A percentile compares a stretch with the other conserved stretches of the same genome.
phyloP scores from a whole-genome alignment of 2,797 vertebrate species.

The Uromys caudimaculatus region DNA sequence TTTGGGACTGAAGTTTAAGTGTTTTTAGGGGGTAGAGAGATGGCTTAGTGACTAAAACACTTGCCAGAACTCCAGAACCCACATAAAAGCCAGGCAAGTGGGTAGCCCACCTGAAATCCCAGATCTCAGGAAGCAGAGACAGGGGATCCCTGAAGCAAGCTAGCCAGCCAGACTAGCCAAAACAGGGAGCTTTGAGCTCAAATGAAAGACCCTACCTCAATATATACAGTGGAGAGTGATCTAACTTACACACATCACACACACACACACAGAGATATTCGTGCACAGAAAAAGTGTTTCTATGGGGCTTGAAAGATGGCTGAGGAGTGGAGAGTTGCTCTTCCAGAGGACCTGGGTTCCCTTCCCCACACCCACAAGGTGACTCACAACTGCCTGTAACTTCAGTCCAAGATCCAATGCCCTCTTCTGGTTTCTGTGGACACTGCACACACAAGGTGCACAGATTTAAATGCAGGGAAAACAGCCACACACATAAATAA shows the following conservation, averaged over 20 bases:
- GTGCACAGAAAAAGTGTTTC: background rate
- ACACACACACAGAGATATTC: background rate
- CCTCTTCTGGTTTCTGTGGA: background rate
- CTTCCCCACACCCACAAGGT: background rate
- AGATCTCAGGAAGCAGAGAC: background rate
- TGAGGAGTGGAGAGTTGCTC: background rate
- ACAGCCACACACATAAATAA: background rate
- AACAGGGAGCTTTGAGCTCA: background rate
- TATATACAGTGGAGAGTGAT: background rate
- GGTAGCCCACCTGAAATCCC: background rate
- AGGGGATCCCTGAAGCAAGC: background rate
- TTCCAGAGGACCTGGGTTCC: background rate
- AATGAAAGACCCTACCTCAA: background rate
- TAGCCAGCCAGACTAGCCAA: background rate
- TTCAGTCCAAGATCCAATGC: background rate
- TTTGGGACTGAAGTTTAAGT: background rate
- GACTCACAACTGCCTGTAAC: background rate
- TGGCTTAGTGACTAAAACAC: background rate
- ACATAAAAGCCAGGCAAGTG: background rate
- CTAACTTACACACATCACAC: background rate
- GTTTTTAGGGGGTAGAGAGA: background rate
- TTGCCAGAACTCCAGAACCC: background rate
- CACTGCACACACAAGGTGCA: background rate
- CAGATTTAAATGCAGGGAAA: background rate
- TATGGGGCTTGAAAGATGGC: background rate